Evolutionary conservation across 2,888 invertebrate species (phyloP).

Genomic region (Isoperla grammatica): DNA sequence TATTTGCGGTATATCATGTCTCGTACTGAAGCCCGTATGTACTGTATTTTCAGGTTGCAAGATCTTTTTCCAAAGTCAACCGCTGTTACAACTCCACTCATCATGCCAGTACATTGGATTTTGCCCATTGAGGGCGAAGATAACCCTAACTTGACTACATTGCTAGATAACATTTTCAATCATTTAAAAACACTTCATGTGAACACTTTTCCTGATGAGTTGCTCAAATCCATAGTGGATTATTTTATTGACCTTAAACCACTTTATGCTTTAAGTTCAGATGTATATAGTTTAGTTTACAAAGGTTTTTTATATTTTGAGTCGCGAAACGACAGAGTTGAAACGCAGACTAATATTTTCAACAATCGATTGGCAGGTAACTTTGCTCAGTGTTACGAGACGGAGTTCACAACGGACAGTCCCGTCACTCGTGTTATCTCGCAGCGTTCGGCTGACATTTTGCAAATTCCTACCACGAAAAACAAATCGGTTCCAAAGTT

Average conservation of each 20-base stretch:
- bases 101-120: conserved; percentile 3
- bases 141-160: background rate
- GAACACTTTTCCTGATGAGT: background rate
- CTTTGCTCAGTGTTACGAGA: conserved; percentile 38
- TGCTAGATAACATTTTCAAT: background rate
- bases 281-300: background rate
- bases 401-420: conserved; percentile 40
- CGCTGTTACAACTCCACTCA: too few species aligned
- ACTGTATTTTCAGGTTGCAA: too few species aligned
- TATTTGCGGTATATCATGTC: background rate
- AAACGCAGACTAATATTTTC: too few species aligned
- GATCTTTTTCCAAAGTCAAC: too few species aligned
- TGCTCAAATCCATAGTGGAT: conserved; percentile 1
- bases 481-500: background rate
- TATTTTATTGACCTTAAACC: background rate
- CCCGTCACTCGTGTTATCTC: conserved; percentile 40
- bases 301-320: conserved; percentile 1
- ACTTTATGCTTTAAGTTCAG: background rate
- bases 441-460: conserved; percentile 34
- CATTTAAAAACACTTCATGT: background rate
- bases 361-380: background rate
- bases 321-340: background rate
- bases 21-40: too few species aligned
- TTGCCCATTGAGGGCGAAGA: background rate
- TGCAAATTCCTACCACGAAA: conserved; percentile 29